phyloP scores from a whole-genome alignment of 2,797 vertebrate genomes.

The Eulemur rubriventer region DNA sequence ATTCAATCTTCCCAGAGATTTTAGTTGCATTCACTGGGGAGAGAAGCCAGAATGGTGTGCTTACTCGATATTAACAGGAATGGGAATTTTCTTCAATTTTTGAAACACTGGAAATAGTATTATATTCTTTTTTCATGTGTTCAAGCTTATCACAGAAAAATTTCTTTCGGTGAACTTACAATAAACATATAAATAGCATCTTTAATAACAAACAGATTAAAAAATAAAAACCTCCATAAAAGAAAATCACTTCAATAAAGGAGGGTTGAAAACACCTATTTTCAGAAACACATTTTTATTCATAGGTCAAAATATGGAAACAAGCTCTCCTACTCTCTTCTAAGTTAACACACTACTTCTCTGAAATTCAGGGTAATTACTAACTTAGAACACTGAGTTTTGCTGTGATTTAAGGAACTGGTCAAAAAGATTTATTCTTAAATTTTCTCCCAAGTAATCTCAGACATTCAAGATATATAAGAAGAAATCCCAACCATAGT shows the following conservation, averaged over 20 bases:
- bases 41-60: background rate
- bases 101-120: background rate
- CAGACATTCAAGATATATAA: background rate
- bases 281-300: background rate
- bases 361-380: slow-evolving; percentile 20
- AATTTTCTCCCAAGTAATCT: slow-evolving; percentile 20
- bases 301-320: slow-evolving; percentile 18
- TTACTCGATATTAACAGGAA: background rate
- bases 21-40: background rate
- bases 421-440: background rate
- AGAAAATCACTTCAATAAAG: background rate
- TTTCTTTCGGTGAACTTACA: background rate
- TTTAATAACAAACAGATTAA: background rate
- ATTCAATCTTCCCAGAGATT: background rate
- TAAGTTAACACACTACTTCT: background rate
- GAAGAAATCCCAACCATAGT: background rate
- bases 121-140: background rate
- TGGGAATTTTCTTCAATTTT: background rate
- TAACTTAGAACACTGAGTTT: background rate
- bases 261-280: background rate
- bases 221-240: background rate
- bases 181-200: background rate
- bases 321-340: background rate
- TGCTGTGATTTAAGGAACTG: background rate
- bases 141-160: background rate